These are phyloP conservation scores for Sinocyclocheilus anshuiensis DNA, from an alignment of 2,113 vertebrate genomes.

Conservation along the genomic window DNA sequence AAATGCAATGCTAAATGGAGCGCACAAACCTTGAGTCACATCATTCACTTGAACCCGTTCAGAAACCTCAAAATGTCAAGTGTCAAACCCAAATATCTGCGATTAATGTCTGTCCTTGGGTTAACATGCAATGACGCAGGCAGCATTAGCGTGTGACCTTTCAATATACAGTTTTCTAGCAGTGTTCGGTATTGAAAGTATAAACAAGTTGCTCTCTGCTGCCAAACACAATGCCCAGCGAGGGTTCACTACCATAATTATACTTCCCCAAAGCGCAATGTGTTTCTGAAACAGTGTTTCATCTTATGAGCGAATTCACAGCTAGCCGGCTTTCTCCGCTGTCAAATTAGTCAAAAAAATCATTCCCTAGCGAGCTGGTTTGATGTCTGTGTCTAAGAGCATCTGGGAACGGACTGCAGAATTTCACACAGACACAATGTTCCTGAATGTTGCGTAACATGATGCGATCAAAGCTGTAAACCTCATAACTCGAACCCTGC, in stretches of 20 bases:
- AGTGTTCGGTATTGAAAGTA: background rate
- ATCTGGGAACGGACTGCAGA: slow-evolving; percentile 24
- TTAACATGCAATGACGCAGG: background rate
- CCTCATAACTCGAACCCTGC: background rate
- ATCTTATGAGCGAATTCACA: slow-evolving; percentile 36
- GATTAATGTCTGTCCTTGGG: background rate
- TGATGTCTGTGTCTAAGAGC: slow-evolving; percentile 30
- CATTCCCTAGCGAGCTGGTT: slow-evolving; percentile 23
- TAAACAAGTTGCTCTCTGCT: background rate
- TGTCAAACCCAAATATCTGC: slow-evolving; percentile 12
- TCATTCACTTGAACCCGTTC: background rate
- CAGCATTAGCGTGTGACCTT: background rate
- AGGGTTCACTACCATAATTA: background rate
- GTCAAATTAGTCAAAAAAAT: slow-evolving; percentile 53
- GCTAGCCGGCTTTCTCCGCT: slow-evolving; percentile 19
- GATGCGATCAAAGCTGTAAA: slow-evolving; percentile 59
- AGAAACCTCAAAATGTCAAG: slow-evolving; percentile 4
- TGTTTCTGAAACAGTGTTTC: slow-evolving; percentile 1
- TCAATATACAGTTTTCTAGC: background rate
- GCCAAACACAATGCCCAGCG: background rate
- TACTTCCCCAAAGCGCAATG: slow-evolving; percentile 2
- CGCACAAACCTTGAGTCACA: background rate
- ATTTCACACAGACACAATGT: slow-evolving; percentile 38
- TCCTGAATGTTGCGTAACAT: slow-evolving; percentile 38
- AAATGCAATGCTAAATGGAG: background rate